Conservation (phyloP, 37 sponge, comb jelly and placozoan species). For the Spongilla lacustris region DNA sequence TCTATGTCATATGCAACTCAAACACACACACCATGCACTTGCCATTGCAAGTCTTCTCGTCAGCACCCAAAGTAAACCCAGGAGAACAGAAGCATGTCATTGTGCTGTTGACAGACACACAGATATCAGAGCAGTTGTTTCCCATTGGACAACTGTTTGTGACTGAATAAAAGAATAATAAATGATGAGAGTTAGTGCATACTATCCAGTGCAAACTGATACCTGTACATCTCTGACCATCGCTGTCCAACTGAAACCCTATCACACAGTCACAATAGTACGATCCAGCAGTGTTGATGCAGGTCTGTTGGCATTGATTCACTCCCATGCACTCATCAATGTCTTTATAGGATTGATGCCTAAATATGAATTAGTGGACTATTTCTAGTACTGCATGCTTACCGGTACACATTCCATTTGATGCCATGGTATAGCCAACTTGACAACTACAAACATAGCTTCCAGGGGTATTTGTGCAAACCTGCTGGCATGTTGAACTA, state of each 20-base stretch:
- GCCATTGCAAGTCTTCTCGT: not conserved
- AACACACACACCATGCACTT: not conserved
- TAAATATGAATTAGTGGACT: not conserved
- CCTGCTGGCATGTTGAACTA: not conserved
- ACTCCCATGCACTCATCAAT: constrained; percentile 11
- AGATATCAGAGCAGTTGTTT: not conserved
- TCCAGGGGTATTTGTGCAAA: not conserved
- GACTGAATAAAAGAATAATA: not conserved
- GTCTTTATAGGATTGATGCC: not conserved
- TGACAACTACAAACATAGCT: not conserved
- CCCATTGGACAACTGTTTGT: not conserved
- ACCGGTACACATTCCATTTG: not conserved
- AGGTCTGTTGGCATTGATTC: constrained; percentile 4
- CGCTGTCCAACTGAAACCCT: not conserved
- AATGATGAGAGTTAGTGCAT: not conserved
- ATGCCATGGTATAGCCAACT: not conserved
- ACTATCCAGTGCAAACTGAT: not conserved
- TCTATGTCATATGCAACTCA: not conserved
- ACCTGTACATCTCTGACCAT: not conserved
- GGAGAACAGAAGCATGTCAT: not conserved
- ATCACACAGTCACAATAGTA: constrained; percentile 1
- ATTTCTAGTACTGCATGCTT: not conserved
- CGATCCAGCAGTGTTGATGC: constrained; percentile 11
- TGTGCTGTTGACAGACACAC: not conserved
- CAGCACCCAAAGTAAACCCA: not conserved